Evolutionary conservation across 1,140 invertebrate species (phyloP), one percentile per base, ranked within the genome.

Genomic region (Oppia nitens): DNA sequence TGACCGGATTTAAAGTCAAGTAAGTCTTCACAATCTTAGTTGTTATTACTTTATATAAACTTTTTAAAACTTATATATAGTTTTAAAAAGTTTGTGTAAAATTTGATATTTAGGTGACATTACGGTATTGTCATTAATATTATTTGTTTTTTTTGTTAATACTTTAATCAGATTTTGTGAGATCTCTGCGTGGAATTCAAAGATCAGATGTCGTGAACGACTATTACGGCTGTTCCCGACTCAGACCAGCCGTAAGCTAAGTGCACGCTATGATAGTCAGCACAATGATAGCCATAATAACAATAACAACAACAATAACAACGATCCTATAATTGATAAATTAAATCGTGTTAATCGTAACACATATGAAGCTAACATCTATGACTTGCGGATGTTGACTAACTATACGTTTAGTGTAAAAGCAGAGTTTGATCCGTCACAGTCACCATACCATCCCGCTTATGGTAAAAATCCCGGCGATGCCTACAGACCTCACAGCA

Each of bases 371-470:
- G 65, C 63, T 4, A n/a, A 40, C 1, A 48, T 66, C 17, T 57
- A 50, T 28, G 64, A 60, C 47, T 59, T 69, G 3, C 53, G 66
- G 26, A 85, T 85, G 83, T 78, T 83, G 21, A 85, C 83, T 20
- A 84, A 81, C 47, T 86, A 86, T 67, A 81, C 81, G 11, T 81
- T 86, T 63, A 79, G 83, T 71, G 80, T 86, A 20, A 72, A 75
- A 28, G 63, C 69, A 4, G 65, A 53, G 3, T 53, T 24, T 53
- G 51, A 26, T 17, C 6, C 17, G 55, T 21, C 11, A 3, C 11
- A 17, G 24, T 50, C 20, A 50, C n/a, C 49, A 6, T 20, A 20
- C n/a, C n/a, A 50, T 50, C 49, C 20, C 11, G 49, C n/a, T 50
- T 26, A 25, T 50, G 20, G 12, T 20, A 50, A 20, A 50, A 50